These are phyloP conservation scores for Xestobium rufovillosum DNA, from an alignment of 2,888 invertebrate genomes.

Conservation along the genomic window DNA sequence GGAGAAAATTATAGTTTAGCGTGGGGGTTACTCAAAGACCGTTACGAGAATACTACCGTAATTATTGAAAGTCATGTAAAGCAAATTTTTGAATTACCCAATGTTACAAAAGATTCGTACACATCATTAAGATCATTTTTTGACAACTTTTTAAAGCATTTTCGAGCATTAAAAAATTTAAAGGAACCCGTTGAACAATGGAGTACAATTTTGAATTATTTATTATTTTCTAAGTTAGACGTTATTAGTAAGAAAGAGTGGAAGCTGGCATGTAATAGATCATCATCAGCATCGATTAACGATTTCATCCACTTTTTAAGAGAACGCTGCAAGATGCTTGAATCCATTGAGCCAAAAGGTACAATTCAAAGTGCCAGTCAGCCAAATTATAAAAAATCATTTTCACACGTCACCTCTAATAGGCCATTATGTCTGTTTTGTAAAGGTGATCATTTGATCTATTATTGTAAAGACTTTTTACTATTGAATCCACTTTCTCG, in stretches of 20 bases:
- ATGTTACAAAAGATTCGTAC: neutral
- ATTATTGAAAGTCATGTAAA: slow-evolving; percentile 11
- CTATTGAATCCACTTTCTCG: slow-evolving; percentile 4
- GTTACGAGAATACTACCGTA: slow-evolving; percentile 8
- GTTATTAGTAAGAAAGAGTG: slow-evolving; percentile 6
- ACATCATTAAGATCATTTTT: slow-evolving; percentile 4
- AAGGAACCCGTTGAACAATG: slow-evolving; percentile 4
- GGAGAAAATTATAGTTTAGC: slow-evolving; percentile 7
- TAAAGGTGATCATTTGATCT: slow-evolving; percentile 14
- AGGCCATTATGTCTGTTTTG: slow-evolving; percentile 17
- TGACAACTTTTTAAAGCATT: slow-evolving; percentile 9
- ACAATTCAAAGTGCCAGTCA: no score
- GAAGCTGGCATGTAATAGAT: slow-evolving; percentile 4
- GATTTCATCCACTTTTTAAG: slow-evolving; percentile 10
- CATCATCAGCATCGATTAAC: slow-evolving; percentile 1
- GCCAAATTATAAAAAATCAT: no score
- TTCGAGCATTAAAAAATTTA: slow-evolving; percentile 7
- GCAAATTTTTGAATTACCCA: slow-evolving; percentile 7
- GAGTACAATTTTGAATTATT: slow-evolving; percentile 9
- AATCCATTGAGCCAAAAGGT: slow-evolving; percentile 1
- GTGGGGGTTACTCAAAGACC: slow-evolving; percentile 5
- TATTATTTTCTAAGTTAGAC: slow-evolving; percentile 11
- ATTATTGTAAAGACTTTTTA: slow-evolving; percentile 13
- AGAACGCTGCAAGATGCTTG: slow-evolving; percentile 8
- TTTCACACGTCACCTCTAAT: no score